Conservation (phyloP, 2,888 invertebrate species). For the Isotomurus palustris region DNA sequence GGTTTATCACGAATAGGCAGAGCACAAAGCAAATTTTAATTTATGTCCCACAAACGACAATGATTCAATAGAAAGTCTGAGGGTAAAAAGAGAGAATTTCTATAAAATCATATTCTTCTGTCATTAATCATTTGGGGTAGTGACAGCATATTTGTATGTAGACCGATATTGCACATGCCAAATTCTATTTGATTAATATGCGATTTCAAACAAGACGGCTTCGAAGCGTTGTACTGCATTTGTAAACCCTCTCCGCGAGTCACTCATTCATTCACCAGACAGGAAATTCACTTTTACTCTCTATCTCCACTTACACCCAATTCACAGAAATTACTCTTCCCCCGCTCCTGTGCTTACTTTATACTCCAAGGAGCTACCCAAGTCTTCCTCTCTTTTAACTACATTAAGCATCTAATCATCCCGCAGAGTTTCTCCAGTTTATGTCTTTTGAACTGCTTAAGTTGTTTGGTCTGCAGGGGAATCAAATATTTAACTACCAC, state of each 20-base stretch:
- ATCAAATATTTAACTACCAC: too few species aligned
- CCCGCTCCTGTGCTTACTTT: too few species aligned
- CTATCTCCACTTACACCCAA: constrained; percentile 4
- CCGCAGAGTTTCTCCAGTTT: too few species aligned
- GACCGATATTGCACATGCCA: constrained; percentile 48
- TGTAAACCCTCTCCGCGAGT: background rate
- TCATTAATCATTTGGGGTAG: constrained; percentile 47
- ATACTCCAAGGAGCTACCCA: too few species aligned
- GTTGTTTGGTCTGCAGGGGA: too few species aligned
- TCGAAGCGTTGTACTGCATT: background rate
- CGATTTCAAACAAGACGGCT: constrained; percentile 38
- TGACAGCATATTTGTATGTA: constrained; percentile 48
- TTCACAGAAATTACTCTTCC: constrained; percentile 3
- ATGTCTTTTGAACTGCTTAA: too few species aligned
- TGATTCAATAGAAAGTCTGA: constrained; percentile 46
- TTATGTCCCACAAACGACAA: constrained; percentile 47
- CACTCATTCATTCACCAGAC: constrained; percentile 6
- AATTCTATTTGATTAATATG: constrained; percentile 48
- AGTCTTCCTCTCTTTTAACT: too few species aligned
- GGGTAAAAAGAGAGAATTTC: constrained; percentile 46
- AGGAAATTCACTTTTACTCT: constrained; percentile 8
- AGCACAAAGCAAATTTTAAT: constrained; percentile 47
- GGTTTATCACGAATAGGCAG: constrained; percentile 43
- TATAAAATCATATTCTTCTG: constrained; percentile 47
- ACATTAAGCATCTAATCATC: too few species aligned